A percentile compares a stretch with the other conserved stretches of the same genome.
Conservation (phyloP, 2,113 vertebrate genomes). For the Erythrocebus patas region DNA sequence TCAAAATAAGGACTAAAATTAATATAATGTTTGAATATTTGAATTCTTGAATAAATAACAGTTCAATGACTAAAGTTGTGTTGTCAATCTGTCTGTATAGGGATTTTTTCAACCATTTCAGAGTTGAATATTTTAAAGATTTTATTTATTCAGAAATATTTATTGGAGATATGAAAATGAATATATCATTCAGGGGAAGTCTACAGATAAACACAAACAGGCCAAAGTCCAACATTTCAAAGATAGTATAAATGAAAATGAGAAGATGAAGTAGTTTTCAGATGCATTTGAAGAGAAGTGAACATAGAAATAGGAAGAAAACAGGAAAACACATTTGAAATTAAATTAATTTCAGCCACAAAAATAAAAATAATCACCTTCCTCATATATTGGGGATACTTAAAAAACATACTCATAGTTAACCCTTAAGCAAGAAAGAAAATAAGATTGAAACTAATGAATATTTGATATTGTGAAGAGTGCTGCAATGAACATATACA, state of each 20-base stretch:
- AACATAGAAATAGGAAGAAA: neutral
- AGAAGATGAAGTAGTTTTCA: neutral
- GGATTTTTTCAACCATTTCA: neutral
- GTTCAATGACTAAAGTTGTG: neutral
- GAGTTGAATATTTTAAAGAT: conserved; percentile 34
- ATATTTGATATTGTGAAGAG: too few relatives aligned
- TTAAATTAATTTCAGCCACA: neutral
- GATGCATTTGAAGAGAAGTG: neutral
- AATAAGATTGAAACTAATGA: neutral
- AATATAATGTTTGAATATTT: conserved; percentile 38
- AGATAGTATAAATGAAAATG: neutral
- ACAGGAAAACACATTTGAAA: neutral
- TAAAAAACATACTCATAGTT: neutral
- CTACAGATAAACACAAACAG: neutral
- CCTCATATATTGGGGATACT: neutral
- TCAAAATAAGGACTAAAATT: conserved; percentile 34
- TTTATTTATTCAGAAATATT: conserved; percentile 39
- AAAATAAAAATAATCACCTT: neutral
- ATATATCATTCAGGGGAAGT: neutral
- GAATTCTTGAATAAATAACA: conserved; percentile 29
- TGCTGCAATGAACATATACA: too few relatives aligned
- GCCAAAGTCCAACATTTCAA: neutral
- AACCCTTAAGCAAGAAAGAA: neutral
- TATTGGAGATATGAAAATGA: neutral
- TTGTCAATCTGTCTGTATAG: neutral